A percentile compares a stretch with the other conserved stretches of the same genome.
These are phyloP conservation scores for Meandrina meandrites DNA, from an alignment of 92 coral and sea anemone species.

Conservation along the genomic window DNA sequence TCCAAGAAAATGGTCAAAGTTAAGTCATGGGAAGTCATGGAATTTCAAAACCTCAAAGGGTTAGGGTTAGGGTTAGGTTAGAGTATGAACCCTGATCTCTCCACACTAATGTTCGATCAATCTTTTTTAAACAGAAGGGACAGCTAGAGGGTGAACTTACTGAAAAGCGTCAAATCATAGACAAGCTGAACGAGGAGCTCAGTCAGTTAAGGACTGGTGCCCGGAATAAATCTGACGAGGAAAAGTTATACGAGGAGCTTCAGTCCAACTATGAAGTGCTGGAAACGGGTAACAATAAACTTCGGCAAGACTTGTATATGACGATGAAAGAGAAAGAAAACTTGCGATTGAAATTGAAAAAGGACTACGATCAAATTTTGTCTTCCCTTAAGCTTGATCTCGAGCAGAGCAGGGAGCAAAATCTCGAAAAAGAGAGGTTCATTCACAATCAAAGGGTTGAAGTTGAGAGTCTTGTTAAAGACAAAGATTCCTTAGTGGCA, in stretches of 20 bases:
- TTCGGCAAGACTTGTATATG: conserved; percentile 64
- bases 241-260: conserved; percentile 64
- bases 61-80: no score
- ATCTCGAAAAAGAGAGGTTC: conserved; percentile 79
- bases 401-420: conserved; percentile 72
- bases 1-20: no score
- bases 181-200: conserved; percentile 61
- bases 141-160: conserved; percentile 54
- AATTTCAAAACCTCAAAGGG: no score
- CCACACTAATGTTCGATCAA: background rate
- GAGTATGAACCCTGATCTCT: no score
- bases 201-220: conserved; percentile 59
- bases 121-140: conserved; percentile 24
- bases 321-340: conserved; percentile 65
- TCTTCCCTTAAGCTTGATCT: conserved; percentile 69
- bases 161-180: conserved; percentile 47
- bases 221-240: conserved; percentile 57
- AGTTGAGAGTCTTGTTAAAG: conserved; percentile 74
- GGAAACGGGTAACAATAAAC: conserved; percentile 61
- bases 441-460: conserved; percentile 74
- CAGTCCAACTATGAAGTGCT: conserved; percentile 50
- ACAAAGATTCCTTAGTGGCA: conserved; percentile 72
- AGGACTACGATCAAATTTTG: conserved; percentile 73
- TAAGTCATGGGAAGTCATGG: no score
- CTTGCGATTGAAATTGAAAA: conserved; percentile 69